Evolutionary conservation across 2,113 vertebrate species (phyloP).

Genomic region (Pleuronectes platessa): DNA sequence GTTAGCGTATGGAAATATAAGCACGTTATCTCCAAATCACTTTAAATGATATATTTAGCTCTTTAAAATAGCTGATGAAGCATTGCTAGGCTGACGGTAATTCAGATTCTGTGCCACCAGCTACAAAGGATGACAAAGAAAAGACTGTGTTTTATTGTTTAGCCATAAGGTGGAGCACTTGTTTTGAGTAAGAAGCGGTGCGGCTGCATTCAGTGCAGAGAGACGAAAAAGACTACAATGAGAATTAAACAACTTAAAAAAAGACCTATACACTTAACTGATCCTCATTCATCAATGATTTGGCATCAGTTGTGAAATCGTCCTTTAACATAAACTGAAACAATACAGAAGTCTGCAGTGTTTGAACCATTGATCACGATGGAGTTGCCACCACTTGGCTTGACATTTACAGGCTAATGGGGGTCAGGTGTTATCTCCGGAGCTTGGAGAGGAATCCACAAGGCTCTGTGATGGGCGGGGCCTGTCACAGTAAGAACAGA

Average conservation of each 20-base stretch:
- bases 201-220: not conserved
- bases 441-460: constrained; percentile 9
- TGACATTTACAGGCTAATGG: constrained; percentile 14
- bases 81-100: not conserved
- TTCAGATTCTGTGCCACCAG: not conserved
- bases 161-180: constrained; percentile 48
- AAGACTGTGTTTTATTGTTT: not conserved
- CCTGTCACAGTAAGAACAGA: not conserved
- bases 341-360: not conserved
- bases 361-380: not conserved
- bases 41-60: not conserved
- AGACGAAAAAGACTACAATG: not conserved
- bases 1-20: not conserved
- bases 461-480: constrained; percentile 3
- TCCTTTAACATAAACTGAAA: not conserved
- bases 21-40: not conserved
- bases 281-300: no score
- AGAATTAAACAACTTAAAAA: not conserved
- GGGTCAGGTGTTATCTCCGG: not conserved
- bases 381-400: not conserved
- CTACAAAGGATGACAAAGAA: not conserved
- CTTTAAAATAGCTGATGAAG: constrained; percentile 10
- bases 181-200: not conserved
- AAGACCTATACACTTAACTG: no score
- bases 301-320: no score